These are phyloP conservation scores for Oreonectes daqikongensis DNA, from an alignment of 2,797 vertebrate genomes.

Conservation along the genomic window DNA sequence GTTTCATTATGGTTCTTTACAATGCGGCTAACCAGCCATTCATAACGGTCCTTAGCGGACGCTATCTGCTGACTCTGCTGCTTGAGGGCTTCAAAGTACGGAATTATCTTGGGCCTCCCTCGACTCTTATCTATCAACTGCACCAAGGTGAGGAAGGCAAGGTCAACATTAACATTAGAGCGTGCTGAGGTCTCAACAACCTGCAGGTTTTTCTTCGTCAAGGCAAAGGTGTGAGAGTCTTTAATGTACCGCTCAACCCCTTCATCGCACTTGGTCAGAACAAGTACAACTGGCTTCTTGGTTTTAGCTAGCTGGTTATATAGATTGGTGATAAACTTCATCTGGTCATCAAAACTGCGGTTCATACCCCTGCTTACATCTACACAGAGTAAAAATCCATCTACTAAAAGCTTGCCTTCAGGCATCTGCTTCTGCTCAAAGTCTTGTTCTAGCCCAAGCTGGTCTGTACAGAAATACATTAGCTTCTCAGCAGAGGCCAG, in stretches of 20 bases:
- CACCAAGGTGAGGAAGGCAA: conserved; percentile 92
- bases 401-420: conserved; percentile 91
- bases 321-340: conserved; percentile 92
- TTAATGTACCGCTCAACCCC: conserved; percentile 98
- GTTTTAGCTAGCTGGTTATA: conserved; percentile 95
- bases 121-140: conserved; percentile 91
- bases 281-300: conserved; percentile 92
- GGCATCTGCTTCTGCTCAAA: conserved; percentile 99
- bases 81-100: conserved; percentile 96
- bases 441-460: conserved; percentile 97
- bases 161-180: conserved; percentile 95
- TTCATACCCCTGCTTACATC: conserved; percentile 99
- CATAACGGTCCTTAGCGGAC: conserved; percentile 93
- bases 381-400: conserved; percentile 91
- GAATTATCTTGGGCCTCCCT: conserved; percentile 94
- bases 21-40: conserved; percentile 89
- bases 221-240: conserved; percentile 92
- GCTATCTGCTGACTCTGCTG: conserved; percentile 98
- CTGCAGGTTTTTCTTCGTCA: conserved; percentile 96
- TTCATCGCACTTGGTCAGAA: conserved; percentile 96
- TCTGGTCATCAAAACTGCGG: conserved; percentile 96
- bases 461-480: conserved; percentile 99
- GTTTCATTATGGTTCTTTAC: conserved; percentile 93
- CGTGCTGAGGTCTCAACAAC: conserved; percentile 96
- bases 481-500: conserved; percentile 96